phyloP scores from a whole-genome alignment of 1,140 invertebrate genomes.

The Pseudomyrmex sp. region DNA sequence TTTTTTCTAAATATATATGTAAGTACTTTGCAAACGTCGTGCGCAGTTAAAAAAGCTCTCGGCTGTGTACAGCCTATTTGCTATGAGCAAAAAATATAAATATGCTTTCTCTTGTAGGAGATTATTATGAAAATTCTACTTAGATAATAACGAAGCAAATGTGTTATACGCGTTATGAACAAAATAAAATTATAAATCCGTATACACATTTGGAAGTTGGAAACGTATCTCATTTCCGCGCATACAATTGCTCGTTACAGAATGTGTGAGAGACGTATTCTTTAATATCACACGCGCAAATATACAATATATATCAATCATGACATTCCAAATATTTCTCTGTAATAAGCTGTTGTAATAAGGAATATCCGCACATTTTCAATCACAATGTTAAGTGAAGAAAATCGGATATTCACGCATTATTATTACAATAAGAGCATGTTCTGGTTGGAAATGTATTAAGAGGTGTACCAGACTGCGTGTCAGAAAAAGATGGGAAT shows the following conservation, averaged over 20 bases:
- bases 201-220: not conserved
- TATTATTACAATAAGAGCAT: not conserved
- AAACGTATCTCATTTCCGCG: conserved; percentile 22
- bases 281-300: conserved; percentile 26
- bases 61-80: too few species aligned
- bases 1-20: too few species aligned
- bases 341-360: conserved; percentile 9
- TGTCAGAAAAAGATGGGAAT: conserved; percentile 10
- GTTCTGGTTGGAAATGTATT: conserved; percentile 14
- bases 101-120: not conserved
- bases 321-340: conserved; percentile 2
- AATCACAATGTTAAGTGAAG: conserved; percentile 9
- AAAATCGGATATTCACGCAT: not conserved
- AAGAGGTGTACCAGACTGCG: conserved; percentile 22
- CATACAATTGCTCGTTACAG: conserved; percentile 22
- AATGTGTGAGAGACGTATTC: conserved; percentile 17
- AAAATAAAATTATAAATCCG: conserved; percentile 10
- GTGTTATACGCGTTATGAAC: not conserved
- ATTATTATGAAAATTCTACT: conserved; percentile 6
- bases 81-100: not conserved
- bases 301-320: conserved; percentile 31
- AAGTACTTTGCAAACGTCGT: too few species aligned
- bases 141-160: conserved; percentile 2
- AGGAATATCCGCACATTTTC: conserved; percentile 4
- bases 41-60: too few species aligned